Percentiles rank a stretch among this genome's conserved stretches.
These are phyloP conservation scores for Cecropterus lyciades DNA, from an alignment of 1,140 invertebrate species.

Conservation along the genomic window DNA sequence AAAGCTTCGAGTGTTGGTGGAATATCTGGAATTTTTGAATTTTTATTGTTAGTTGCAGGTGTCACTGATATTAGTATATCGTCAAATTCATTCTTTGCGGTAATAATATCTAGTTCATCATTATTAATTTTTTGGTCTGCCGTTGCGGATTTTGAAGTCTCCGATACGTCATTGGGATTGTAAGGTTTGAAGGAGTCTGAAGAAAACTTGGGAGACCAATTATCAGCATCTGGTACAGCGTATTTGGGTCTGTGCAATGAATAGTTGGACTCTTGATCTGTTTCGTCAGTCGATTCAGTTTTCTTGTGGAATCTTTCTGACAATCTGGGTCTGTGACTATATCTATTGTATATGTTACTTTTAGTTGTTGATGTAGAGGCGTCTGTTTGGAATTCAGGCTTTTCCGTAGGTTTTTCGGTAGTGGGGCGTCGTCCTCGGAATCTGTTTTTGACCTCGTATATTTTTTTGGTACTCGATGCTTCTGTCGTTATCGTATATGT, in stretches of 20 bases:
- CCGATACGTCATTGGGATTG: conserved; percentile 80
- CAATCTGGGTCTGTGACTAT: conserved; percentile 63
- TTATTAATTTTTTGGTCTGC: conserved; percentile 54
- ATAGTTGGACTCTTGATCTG: conserved; percentile 78
- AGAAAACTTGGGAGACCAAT: conserved; percentile 87
- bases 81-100: conserved; percentile 76
- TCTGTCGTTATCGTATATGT: conserved; percentile 65
- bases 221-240: conserved; percentile 80
- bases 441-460: conserved; percentile 73
- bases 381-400: conserved; percentile 61
- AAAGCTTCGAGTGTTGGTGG: conserved; percentile 76
- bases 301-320: conserved; percentile 76
- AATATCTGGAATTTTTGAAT: conserved; percentile 71
- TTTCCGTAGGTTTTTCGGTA: conserved; percentile 75
- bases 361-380: conserved; percentile 53
- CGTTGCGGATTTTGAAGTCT: conserved; percentile 63
- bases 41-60: conserved; percentile 71
- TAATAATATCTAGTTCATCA: conserved; percentile 77
- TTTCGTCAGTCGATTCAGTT: conserved; percentile 52
- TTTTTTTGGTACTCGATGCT: conserved; percentile 55
- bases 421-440: conserved; percentile 69
- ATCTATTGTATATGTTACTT: conserved; percentile 53
- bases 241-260: conserved; percentile 80
- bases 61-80: conserved; percentile 79
- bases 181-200: conserved; percentile 85